phyloP scores from a whole-genome alignment of 2,113 vertebrate genomes.

The Daboia siamensis region DNA sequence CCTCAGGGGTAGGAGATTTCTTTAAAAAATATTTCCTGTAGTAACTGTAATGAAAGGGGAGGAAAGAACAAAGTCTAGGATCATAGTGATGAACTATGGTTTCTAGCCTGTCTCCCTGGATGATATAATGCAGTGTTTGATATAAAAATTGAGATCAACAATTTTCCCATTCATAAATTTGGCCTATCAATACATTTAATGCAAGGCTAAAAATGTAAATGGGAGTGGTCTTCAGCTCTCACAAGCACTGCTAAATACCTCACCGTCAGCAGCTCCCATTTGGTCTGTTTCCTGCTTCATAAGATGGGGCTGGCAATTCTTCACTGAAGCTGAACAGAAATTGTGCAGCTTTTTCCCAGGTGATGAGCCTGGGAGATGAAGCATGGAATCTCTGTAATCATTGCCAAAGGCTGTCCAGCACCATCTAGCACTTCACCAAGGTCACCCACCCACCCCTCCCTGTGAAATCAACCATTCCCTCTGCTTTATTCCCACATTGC shows the following conservation, averaged over 20 bases:
- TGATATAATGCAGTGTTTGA: background rate
- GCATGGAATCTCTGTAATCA: conserved; percentile 4
- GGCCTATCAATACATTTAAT: background rate
- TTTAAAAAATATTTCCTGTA: background rate
- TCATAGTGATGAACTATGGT: background rate
- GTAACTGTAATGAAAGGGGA: background rate
- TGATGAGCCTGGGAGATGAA: conserved; percentile 9
- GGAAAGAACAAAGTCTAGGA: background rate
- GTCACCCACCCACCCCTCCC: background rate
- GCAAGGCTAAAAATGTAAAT: background rate
- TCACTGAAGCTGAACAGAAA: background rate
- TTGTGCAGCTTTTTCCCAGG: background rate
- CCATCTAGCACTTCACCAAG: conserved; percentile 1
- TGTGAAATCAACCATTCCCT: background rate
- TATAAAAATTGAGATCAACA: background rate
- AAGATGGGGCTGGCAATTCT: background rate
- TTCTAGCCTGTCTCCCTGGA: background rate
- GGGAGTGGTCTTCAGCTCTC: background rate
- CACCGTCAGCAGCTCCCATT: background rate
- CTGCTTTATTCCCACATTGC: background rate
- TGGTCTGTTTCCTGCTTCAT: background rate
- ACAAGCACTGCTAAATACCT: background rate
- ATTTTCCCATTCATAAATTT: background rate
- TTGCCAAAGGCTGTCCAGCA: background rate
- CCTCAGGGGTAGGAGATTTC: background rate